Evolutionary conservation across 2,888 invertebrate species (phyloP).

Genomic region (Tenthredo notha): DNA sequence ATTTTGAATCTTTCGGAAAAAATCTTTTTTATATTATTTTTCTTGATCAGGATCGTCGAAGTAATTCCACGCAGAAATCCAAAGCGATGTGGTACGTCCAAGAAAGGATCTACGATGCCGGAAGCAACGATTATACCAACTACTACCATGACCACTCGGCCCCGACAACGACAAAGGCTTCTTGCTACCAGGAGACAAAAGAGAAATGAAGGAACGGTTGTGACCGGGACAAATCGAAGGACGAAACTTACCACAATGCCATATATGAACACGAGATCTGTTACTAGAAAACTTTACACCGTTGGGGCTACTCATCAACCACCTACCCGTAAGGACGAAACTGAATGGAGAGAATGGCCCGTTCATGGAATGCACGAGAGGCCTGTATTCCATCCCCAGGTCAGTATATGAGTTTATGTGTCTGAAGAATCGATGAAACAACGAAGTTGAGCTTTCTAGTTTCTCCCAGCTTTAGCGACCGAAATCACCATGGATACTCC

Average conservation of each 20-base stretch:
- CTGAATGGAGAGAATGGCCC: conserved; percentile 74
- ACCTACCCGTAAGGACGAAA: conserved; percentile 68
- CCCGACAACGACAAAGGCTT: conserved; percentile 64
- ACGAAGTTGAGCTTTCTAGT: too few species aligned
- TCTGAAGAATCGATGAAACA: too few species aligned
- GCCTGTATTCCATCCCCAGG: conserved; percentile 73
- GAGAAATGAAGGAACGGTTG: conserved; percentile 19
- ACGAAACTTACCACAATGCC: conserved; percentile 59
- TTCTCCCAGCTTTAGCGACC: too few species aligned
- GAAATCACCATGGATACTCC: not conserved
- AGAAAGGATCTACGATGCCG: conserved; percentile 1
- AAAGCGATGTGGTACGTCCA: not conserved
- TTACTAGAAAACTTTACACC: conserved; percentile 73
- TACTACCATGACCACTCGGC: conserved; percentile 16
- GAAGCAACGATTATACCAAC: not conserved
- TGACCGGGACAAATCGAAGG: conserved; percentile 8
- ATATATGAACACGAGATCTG: conserved; percentile 75
- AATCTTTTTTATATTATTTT: not conserved
- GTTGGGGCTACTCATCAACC: conserved; percentile 74
- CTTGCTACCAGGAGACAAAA: conserved; percentile 64
- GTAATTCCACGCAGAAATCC: conserved; percentile 32
- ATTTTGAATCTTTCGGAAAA: not conserved
- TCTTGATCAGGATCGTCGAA: not conserved
- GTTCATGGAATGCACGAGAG: conserved; percentile 76
- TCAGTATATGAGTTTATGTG: conserved; percentile 49